Base-by-base conservation (phyloP, 2,113 vertebrate species). In the Benitochromis conjunctus region DNA sequence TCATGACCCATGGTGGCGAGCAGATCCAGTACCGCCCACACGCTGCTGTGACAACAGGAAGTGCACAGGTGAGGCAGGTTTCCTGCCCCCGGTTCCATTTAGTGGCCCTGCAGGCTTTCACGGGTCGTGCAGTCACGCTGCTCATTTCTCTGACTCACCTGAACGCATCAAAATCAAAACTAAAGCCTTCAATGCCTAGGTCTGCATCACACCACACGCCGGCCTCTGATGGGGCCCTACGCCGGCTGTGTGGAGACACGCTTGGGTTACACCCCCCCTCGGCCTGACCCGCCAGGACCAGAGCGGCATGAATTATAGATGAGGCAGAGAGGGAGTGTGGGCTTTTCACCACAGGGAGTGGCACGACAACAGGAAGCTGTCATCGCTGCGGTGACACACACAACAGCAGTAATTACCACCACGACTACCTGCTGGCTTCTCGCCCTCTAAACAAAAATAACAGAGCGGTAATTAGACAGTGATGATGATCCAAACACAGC, bases 281-380 rank as follows among this genome's bases (percentile, higher is more conserved):
- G 1, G 64, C 13, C 36, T 21, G 21, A 69, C 58, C 83, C n/a
- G 16, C n/a, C 57, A 6, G 34, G 3, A 62, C 43, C 55, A 62
- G 29, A 36, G 51, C 3, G 11, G 19, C 85, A 86, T 94, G 46
- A 91, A 94, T 92, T 51, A 94, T 94, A 38, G 55, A 94, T 9
- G 14, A 64, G 34, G 34, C 3, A 29, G 62, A 71, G 87, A 71
- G 87, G 81, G 83, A 34, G 69, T 9, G 83, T 14, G 54, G 79
- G 54, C 36, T 57, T 5, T 3, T 64, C 78, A 46, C 85, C 26
- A 6, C 55, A 9, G 81, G 79, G 46, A 31, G 48, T 87, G 76
- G 82, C 86, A 90, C 3, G 34, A 51, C 80, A 69, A 86, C 90
- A 92, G 93, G 91, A 91, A 89, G 77, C 84, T 29, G 77, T 84